Evolutionary conservation across 2,797 vertebrate genomes (phyloP).

Genomic region (Pseudochirops cupreus): DNA sequence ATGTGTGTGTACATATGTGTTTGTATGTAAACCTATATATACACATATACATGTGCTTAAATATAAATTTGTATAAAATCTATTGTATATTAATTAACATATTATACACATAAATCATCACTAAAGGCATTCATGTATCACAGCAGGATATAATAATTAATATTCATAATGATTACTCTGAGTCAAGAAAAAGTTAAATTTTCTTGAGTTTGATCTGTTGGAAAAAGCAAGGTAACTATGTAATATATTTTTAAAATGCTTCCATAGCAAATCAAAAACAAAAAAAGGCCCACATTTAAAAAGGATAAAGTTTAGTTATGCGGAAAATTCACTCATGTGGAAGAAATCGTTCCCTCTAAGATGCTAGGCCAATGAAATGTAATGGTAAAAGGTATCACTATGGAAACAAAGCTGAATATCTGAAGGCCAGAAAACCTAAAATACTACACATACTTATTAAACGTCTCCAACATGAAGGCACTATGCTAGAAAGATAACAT

Average conservation of each 20-base stretch:
- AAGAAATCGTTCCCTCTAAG: constrained; percentile 8
- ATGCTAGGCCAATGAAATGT: constrained; percentile 5
- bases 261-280: constrained; percentile 3
- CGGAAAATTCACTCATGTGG: not conserved
- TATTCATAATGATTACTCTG: not conserved
- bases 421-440: not conserved
- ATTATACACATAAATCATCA: not conserved
- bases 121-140: not conserved
- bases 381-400: not conserved
- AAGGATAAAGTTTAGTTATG: not conserved
- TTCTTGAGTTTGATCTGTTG: constrained; percentile 5
- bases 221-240: not conserved
- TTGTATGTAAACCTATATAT: not conserved
- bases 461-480: not conserved
- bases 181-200: constrained; percentile 29
- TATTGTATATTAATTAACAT: not conserved
- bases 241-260: not conserved
- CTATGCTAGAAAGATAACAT: not conserved
- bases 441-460: not conserved
- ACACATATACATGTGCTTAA: not conserved
- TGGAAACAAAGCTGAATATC: constrained; percentile 13
- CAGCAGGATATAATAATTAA: not conserved
- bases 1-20: not conserved
- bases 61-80: not conserved
- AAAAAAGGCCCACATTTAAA: not conserved